Conservation (phyloP, 2,797 vertebrate species). For the Microctenopoma steveboyesi region DNA sequence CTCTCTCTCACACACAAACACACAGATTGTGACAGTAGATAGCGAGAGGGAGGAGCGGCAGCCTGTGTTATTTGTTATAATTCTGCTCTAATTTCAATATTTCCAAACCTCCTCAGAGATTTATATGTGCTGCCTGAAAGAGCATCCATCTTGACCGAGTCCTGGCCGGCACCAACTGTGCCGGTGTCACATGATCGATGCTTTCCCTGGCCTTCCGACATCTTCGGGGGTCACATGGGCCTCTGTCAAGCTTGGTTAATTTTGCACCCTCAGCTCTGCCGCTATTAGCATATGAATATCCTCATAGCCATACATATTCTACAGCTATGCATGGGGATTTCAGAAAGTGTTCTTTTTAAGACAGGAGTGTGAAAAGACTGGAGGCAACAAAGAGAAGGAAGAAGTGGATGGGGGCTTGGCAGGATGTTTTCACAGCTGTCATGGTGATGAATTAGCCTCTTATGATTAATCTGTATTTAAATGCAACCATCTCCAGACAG, state of each 20-base stretch:
- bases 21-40: slow-evolving; percentile 30
- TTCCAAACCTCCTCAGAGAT: slow-evolving; percentile 75
- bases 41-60: slow-evolving; percentile 43
- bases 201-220: slow-evolving; percentile 71
- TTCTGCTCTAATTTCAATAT: slow-evolving; percentile 80
- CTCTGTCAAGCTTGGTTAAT: slow-evolving; percentile 83
- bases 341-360: slow-evolving; percentile 63
- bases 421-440: slow-evolving; percentile 81
- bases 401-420: slow-evolving; percentile 71
- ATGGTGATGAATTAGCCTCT: slow-evolving; percentile 79
- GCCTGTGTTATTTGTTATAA: slow-evolving; percentile 78
- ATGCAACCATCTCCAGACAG: slow-evolving; percentile 76
- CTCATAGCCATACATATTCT: slow-evolving; percentile 73
- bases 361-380: slow-evolving; percentile 70
- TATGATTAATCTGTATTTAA: slow-evolving; percentile 83
- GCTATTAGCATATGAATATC: slow-evolving; percentile 82
- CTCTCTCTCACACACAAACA: neutral
- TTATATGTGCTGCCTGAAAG: slow-evolving; percentile 65
- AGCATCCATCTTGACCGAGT: slow-evolving; percentile 76
- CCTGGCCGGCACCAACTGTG: slow-evolving; percentile 45
- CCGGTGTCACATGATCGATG: slow-evolving; percentile 80
- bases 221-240: slow-evolving; percentile 75
- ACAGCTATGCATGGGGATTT: slow-evolving; percentile 70
- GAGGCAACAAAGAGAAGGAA: slow-evolving; percentile 75
- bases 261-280: slow-evolving; percentile 71